Evolutionary conservation across 2,113 vertebrate genomes (phyloP).

Genomic region (Myotis brandtii): DNA sequence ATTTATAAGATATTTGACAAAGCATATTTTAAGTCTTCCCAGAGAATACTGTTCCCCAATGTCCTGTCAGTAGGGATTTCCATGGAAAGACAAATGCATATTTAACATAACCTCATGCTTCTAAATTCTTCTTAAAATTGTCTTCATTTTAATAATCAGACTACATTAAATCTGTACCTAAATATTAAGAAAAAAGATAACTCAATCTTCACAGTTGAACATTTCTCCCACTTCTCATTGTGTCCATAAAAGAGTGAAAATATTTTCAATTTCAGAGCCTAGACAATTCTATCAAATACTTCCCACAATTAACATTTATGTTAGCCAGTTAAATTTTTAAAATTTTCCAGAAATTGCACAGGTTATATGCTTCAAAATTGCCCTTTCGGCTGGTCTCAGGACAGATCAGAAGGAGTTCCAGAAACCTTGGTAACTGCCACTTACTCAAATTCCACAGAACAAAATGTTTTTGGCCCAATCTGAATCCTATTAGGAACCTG

Average conservation of each 20-base stretch:
- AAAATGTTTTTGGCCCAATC: background rate
- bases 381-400: background rate
- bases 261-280: background rate
- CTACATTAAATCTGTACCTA: conserved; percentile 17
- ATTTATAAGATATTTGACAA: conserved; percentile 42
- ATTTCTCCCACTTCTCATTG: background rate
- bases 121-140: background rate
- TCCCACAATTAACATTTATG: background rate
- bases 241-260: background rate
- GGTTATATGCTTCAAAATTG: background rate
- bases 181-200: conserved; percentile 34
- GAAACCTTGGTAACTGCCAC: background rate
- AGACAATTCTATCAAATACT: conserved; percentile 14
- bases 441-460: conserved; percentile 40
- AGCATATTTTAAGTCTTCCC: background rate
- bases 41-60: background rate
- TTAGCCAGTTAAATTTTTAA: conserved; percentile 7
- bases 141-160: conserved; percentile 51
- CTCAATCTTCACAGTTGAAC: background rate
- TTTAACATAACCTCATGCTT: conserved; percentile 24
- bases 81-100: background rate
- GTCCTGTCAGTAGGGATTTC: conserved; percentile 20
- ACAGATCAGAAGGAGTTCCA: background rate
- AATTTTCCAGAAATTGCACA: background rate
- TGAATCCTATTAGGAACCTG: background rate